phyloP scores from a whole-genome alignment of 2,888 invertebrate genomes.

The Antheraea yamamai region DNA sequence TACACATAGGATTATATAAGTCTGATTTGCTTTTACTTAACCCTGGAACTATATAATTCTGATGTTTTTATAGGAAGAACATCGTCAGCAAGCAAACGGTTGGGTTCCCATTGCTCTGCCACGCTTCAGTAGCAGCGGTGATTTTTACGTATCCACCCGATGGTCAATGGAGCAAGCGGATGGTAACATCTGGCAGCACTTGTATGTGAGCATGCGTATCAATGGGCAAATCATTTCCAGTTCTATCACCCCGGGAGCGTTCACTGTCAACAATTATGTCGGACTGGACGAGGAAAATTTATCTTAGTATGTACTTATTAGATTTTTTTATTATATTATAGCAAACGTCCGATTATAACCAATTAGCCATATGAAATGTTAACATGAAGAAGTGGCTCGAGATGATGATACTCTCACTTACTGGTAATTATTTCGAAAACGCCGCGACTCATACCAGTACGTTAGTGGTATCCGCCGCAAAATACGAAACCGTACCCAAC shows the following conservation, averaged over 20 bases:
- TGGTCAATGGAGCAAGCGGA: constrained; percentile 66
- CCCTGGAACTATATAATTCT: neutral
- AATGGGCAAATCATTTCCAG: constrained; percentile 55
- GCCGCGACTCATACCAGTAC: too few species aligned
- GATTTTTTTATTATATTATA: too few species aligned
- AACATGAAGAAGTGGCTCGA: too few species aligned
- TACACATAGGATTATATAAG: neutral
- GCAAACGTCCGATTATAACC: too few species aligned
- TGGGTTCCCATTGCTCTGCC: constrained; percentile 87
- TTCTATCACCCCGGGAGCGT: constrained; percentile 80
- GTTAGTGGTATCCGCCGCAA: too few species aligned
- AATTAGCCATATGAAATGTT: too few species aligned
- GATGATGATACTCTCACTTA: too few species aligned
- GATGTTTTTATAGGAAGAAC: constrained; percentile 62
- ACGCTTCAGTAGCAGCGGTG: constrained; percentile 71
- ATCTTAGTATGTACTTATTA: constrained; percentile 56
- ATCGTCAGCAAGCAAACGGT: constrained; percentile 82
- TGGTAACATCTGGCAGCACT: constrained; percentile 78
- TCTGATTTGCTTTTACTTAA: neutral
- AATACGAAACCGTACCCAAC: too few species aligned
- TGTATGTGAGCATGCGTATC: constrained; percentile 60
- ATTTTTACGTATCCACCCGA: constrained; percentile 67
- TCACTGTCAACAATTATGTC: constrained; percentile 83
- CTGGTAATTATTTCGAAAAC: too few species aligned
- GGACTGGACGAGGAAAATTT: constrained; percentile 74